Conservation (phyloP, 2,888 invertebrate genomes). For the Choristoneura rosaceana region DNA sequence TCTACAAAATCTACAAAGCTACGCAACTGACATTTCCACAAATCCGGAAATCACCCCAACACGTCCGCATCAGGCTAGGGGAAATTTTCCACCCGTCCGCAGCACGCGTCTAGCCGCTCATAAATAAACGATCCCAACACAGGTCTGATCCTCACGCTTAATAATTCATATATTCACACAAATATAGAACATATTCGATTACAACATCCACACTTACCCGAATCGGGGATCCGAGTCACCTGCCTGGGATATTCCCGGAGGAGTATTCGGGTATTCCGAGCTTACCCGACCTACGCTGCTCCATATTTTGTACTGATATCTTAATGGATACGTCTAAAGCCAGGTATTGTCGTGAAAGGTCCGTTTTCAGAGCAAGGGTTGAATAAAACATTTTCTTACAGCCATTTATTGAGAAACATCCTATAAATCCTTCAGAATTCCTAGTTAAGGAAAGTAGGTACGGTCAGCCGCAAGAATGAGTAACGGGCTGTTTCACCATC, state of each 20-base stretch:
- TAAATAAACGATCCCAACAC: not conserved
- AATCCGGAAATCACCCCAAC: not conserved
- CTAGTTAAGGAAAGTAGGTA: not conserved
- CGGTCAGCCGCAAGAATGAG: too few species aligned
- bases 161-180: conserved; percentile 20
- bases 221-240: not conserved
- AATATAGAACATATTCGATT: conserved; percentile 22
- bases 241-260: not conserved
- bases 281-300: not conserved
- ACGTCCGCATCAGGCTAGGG: not conserved
- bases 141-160: not conserved
- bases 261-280: not conserved
- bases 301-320: conserved; percentile 14
- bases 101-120: not conserved
- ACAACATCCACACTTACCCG: conserved; percentile 10
- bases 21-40: not conserved
- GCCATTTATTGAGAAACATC: conserved; percentile 6
- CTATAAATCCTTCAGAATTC: conserved; percentile 12
- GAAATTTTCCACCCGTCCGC: not conserved
- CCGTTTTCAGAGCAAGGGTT: conserved; percentile 9
- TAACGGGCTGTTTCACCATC: too few species aligned
- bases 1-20: not conserved
- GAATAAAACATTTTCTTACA: conserved; percentile 18
- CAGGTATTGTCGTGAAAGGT: conserved; percentile 15
- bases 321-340: conserved; percentile 6